Conservation (phyloP, 2,888 invertebrate genomes). For the Hypercompe scribonia region DNA sequence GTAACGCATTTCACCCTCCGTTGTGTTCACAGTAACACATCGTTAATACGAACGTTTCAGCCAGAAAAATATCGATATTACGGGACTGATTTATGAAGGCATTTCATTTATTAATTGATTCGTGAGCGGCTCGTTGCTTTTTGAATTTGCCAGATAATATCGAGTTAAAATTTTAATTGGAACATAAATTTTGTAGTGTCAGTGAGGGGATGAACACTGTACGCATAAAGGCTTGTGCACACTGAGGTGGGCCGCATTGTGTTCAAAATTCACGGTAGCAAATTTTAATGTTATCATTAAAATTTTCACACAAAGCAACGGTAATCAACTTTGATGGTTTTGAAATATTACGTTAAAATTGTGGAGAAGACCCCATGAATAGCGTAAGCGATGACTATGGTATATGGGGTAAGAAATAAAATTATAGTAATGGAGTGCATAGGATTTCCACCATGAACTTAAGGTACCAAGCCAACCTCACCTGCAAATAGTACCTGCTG, state of each 20-base stretch:
- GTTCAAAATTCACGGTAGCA: neutral
- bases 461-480: too few species aligned
- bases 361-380: neutral
- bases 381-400: neutral
- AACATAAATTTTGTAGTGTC: slow-evolving; percentile 57
- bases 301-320: neutral
- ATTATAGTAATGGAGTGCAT: neutral
- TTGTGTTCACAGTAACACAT: slow-evolving; percentile 23
- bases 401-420: neutral
- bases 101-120: slow-evolving; percentile 61
- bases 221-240: slow-evolving; percentile 14
- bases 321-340: slow-evolving; percentile 1
- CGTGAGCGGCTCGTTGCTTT: slow-evolving; percentile 48
- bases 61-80: slow-evolving; percentile 41
- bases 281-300: neutral
- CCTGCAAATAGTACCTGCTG: too few species aligned
- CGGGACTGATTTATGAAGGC: slow-evolving; percentile 52
- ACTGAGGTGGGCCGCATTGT: slow-evolving; percentile 1
- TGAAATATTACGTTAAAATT: neutral
- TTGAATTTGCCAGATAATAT: slow-evolving; percentile 56
- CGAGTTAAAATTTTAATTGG: slow-evolving; percentile 61
- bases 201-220: slow-evolving; percentile 34
- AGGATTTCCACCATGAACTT: too few species aligned
- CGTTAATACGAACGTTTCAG: slow-evolving; percentile 29
- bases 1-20: slow-evolving; percentile 28